Evolutionary conservation across 37 sponge, comb jelly and placozoan genomes (phyloP), one percentile per base, ranked within the genome.

Genomic region (Diacarnus erythraeanus): DNA sequence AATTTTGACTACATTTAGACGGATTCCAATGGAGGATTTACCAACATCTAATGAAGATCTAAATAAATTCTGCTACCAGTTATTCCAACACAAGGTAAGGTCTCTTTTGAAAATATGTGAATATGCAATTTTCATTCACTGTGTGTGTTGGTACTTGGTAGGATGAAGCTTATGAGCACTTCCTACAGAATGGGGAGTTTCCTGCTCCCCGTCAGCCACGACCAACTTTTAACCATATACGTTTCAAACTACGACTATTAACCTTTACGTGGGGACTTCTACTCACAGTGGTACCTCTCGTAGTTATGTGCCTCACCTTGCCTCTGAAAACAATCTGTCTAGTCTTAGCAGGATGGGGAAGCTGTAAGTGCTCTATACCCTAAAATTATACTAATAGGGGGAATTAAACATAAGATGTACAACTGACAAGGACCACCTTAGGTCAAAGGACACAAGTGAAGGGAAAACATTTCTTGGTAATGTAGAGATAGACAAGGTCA

Each of bases 151-250:
- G 10, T 54, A 20, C 60, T 59, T 59, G 23, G 18, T 47, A 87
- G 87, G 87, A 87, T 69, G 68, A 87, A 37, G 87, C 77, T 15
- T 87, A 87, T 67, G 81, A 87, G 21, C 34, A 87, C 71, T 87
- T 80, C 57, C 30, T 75, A 4, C 2, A 67, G 42, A 6, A 87
- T 1, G 87, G 87, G 22, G 57, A 0, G 3, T 87, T 73, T 54
- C 87, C 87, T 15, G 68, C 33, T 23, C 70, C 61, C n/a, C 27
- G 10, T 1, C 74, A 69, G 21, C 71, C 64, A 33, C 58, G 47
- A 1, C 75, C 68, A 20, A 57, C 65, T 27, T 31, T 74, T 0
- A 22, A 29, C 18, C 6, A 29, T 5, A 74, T 57, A 27, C 54
- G 54, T 38, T 69, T 69, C 81, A 4, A 1, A 23, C 44, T 87